Evolutionary conservation across 2,888 invertebrate species (phyloP).

Genomic region (Icerya purchasi): DNA sequence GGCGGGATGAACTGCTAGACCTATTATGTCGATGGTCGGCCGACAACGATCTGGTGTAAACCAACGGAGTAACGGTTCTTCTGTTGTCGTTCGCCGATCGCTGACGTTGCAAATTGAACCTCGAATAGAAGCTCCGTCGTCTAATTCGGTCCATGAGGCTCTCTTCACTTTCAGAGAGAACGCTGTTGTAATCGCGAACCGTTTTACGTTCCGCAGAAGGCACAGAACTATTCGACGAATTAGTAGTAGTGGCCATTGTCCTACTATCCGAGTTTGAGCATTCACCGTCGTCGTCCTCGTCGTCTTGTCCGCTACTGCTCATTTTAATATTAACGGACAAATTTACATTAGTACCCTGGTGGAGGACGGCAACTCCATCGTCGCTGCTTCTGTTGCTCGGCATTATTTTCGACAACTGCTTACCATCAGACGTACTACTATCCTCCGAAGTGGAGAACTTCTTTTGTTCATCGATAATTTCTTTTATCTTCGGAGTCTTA

Average conservation of each 20-base stretch:
- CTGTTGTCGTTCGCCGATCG: conserved; percentile 1
- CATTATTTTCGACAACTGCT: not conserved
- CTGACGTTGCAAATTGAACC: conserved; percentile 7
- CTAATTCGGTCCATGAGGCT: conserved; percentile 59
- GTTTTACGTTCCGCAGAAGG: not conserved
- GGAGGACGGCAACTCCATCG: not conserved
- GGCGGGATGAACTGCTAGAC: not conserved
- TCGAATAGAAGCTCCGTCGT: conserved; percentile 58
- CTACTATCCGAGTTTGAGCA: not conserved
- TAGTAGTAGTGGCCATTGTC: not conserved
- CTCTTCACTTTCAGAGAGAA: not conserved
- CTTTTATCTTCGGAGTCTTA: not conserved
- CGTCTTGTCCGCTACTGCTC: not conserved
- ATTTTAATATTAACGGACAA: not conserved
- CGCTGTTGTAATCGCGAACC: not conserved
- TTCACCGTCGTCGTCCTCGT: not conserved
- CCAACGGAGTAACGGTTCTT: not conserved
- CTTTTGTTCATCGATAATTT: not conserved
- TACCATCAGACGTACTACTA: not conserved
- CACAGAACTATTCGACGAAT: not conserved
- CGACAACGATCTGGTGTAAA: conserved; percentile 7
- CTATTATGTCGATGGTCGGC: not conserved
- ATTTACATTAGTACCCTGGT: not conserved
- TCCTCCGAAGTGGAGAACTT: too few species aligned
- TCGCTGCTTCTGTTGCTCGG: not conserved